Evolutionary conservation across 2,113 vertebrate genomes (phyloP), one percentile per base, ranked within the genome.

Genomic region (Myxocyprinus asiaticus): DNA sequence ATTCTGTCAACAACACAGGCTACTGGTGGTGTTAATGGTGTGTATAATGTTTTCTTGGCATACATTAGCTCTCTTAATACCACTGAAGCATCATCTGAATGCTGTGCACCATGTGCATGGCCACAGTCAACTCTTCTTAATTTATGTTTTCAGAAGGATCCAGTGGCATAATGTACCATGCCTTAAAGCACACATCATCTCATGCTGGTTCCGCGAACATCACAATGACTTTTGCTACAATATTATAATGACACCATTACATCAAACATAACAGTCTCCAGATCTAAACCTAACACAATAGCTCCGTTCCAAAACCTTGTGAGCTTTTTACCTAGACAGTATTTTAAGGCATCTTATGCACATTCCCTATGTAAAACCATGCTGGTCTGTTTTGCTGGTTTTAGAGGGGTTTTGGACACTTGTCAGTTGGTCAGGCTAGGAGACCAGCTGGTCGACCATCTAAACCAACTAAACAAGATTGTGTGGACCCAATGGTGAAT

Each of bases 1-100:
- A 50, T 43, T 70, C 50, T 69, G 67, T 70, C 67, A 70, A 55
- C 67, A 70, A 0, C 50, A 70, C 67, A 43, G 50, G 67, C 67
- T 70, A 50, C 50, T 55, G 67, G 22, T 43, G 66, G 22, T 33
- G 42, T 4, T 70, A 43, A 70, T 70, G 51, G 51, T 11, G 51
- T 55, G 51, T 10, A 55, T 4, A 14, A 55, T 55, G 51, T 10
- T 12, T 55, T 70, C 50, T 42, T 70, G 67, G 67, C 67, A 43
- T 17, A 69, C 0, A 4, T 42, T 33, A 69, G 67, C 50, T 11
- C 22, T 69, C 67, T 69, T 42, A 69, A 69, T 69, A 14, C 11
- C 67, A 55, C 17, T n/a, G 48, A 69, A 69, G 50, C 6, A 12
- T 69, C 22, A 69, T 69, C 53, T 69, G 67, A 55, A 69, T 69